phyloP scores from a whole-genome alignment of 2,113 vertebrate genomes.

The Rhinopomastus cyanomelas region DNA sequence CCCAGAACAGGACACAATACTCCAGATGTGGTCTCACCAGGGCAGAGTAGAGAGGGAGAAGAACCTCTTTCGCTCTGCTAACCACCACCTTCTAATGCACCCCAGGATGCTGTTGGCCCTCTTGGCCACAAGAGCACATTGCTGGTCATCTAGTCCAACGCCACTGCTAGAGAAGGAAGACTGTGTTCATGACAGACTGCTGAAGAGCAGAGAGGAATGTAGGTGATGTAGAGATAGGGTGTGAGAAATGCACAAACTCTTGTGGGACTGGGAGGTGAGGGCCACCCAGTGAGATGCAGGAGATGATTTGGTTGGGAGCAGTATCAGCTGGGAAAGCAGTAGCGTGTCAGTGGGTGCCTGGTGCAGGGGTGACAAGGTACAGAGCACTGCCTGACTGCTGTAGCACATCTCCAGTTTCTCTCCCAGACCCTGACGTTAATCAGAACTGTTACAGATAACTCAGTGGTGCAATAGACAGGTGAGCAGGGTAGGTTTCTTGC shows the following conservation, averaged over 20 bases:
- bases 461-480: neutral
- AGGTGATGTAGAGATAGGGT: neutral
- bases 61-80: too few relatives aligned
- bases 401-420: neutral
- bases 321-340: neutral
- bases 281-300: accelerated
- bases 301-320: neutral
- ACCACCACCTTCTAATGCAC: too few relatives aligned
- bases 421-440: neutral
- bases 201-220: neutral
- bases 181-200: neutral
- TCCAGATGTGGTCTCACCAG: too few relatives aligned
- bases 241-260: neutral
- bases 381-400: neutral
- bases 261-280: neutral
- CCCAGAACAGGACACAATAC: too few relatives aligned
- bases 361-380: neutral
- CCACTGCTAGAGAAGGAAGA: too few relatives aligned
- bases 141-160: too few relatives aligned
- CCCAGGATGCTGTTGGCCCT: too few relatives aligned
- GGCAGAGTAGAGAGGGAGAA: too few relatives aligned
- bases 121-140: too few relatives aligned
- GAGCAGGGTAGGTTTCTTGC: too few relatives aligned
- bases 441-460: neutral
- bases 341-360: neutral